phyloP scores from a whole-genome alignment of 2,888 invertebrate genomes.

The Epirrhoe tristata region DNA sequence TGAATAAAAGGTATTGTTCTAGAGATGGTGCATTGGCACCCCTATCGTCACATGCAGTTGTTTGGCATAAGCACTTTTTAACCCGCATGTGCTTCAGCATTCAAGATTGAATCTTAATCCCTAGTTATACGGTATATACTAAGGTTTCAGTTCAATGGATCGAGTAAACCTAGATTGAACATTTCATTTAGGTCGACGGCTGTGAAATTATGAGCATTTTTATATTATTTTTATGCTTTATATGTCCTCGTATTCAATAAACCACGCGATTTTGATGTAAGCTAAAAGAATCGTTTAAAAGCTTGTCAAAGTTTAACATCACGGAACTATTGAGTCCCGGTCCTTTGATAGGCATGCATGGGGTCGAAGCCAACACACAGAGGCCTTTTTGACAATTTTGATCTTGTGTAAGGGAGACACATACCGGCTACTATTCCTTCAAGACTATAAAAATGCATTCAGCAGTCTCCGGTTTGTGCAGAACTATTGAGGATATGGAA shows the following conservation, averaged over 20 bases:
- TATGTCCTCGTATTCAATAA: background rate
- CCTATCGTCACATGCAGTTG: conserved; percentile 65
- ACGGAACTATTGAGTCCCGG: too few species aligned
- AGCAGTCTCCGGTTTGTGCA: too few species aligned
- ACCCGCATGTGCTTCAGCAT: conserved; percentile 5
- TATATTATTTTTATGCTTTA: conserved; percentile 1
- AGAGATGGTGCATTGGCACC: conserved; percentile 55
- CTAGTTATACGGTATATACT: background rate
- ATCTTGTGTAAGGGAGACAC: too few species aligned
- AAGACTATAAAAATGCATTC: too few species aligned
- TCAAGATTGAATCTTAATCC: conserved; percentile 11
- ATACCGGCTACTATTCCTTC: too few species aligned
- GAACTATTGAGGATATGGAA: too few species aligned
- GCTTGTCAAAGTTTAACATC: too few species aligned
- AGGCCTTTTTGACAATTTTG: background rate
- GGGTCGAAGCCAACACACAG: too few species aligned
- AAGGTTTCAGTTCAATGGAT: background rate
- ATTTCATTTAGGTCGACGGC: conserved; percentile 1
- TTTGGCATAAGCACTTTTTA: conserved; percentile 46
- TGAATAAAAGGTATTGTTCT: conserved; percentile 65
- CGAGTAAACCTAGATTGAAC: conserved; percentile 6
- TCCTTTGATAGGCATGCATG: too few species aligned
- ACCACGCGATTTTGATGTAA: background rate
- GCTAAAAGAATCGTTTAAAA: background rate
- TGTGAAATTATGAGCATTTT: conserved; percentile 1